Percentiles rank a stretch among this genome's conserved stretches.
phyloP scores from a whole-genome alignment of 1,140 invertebrate species.

The Drosophila mauritiana region DNA sequence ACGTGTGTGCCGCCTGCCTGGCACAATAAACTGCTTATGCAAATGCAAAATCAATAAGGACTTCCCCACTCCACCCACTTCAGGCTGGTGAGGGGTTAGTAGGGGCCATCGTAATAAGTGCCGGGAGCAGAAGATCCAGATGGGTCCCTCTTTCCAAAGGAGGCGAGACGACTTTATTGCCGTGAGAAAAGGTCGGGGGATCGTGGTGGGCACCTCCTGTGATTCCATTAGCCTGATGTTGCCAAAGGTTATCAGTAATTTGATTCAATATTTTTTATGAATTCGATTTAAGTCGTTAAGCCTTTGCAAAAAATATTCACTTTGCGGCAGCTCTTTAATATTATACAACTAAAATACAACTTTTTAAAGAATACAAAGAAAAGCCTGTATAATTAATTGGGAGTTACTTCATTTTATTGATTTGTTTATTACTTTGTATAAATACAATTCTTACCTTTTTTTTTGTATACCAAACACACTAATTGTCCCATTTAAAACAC shows the following conservation, averaged over 20 bases:
- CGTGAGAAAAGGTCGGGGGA: not conserved
- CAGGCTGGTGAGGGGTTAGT: not conserved
- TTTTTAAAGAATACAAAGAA: no score
- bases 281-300: no score
- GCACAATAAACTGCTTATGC: conserved; percentile 58
- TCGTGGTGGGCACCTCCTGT: no score
- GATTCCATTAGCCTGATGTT: not conserved
- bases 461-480: no score
- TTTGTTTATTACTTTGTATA: no score
- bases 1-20: conserved; percentile 3
- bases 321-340: no score
- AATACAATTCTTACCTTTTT: no score
- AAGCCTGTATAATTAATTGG: no score
- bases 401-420: no score
- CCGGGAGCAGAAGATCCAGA: not conserved
- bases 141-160: not conserved
- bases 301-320: no score
- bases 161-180: conserved; percentile 8
- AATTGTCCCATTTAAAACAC: conserved; percentile 1
- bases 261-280: not conserved
- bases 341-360: no score
- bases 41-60: conserved; percentile 51
- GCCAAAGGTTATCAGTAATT: not conserved
- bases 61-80: not conserved
- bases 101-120: not conserved